phyloP scores from a whole-genome alignment of 2,888 invertebrate species.

The Drosophila greeni region DNA sequence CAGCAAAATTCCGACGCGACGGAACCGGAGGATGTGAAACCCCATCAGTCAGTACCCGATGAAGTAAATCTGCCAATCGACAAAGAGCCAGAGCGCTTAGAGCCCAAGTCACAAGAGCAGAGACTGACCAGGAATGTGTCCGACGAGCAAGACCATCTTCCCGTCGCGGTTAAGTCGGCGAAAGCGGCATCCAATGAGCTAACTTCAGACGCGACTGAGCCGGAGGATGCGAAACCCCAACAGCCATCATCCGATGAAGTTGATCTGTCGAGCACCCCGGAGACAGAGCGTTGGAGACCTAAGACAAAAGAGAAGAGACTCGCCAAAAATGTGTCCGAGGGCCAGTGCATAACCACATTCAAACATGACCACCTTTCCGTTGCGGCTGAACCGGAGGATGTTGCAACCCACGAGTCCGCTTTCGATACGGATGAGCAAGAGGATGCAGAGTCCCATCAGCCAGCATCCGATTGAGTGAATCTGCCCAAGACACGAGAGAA shows the following conservation, averaged over 20 bases:
- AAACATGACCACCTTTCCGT: background rate
- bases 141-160: too few relatives aligned
- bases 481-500: background rate
- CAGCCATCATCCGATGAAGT: background rate
- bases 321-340: background rate
- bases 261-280: background rate
- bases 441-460: too few relatives aligned
- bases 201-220: background rate
- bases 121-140: background rate
- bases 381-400: background rate
- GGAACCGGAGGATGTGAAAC: background rate
- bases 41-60: background rate
- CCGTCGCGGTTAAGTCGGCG: too few relatives aligned
- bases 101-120: background rate
- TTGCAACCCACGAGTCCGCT: too few relatives aligned
- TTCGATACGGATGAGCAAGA: too few relatives aligned
- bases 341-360: background rate
- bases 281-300: background rate
- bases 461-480: too few relatives aligned
- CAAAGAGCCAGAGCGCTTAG: background rate
- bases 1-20: too few relatives aligned
- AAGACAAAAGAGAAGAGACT: background rate
- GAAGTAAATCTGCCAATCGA: background rate
- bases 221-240: background rate
- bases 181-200: too few relatives aligned